These are phyloP conservation scores for Metopolophium dirhodum DNA, from an alignment of 1,140 invertebrate species.

Conservation along the genomic window DNA sequence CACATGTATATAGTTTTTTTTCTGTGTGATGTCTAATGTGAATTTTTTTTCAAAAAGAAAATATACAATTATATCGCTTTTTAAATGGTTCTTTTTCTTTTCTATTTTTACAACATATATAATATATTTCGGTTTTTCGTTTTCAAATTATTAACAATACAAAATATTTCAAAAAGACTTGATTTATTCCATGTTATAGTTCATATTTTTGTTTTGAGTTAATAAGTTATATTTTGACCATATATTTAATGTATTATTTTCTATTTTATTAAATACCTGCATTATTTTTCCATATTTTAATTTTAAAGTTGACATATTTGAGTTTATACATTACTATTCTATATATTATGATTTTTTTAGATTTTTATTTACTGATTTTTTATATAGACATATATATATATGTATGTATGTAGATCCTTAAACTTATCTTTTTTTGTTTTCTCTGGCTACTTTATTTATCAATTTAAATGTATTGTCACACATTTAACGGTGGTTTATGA, in stretches of 20 bases:
- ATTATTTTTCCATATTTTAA: slow-evolving; percentile 16
- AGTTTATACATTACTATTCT: slow-evolving; percentile 6
- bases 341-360: neutral
- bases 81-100: slow-evolving; percentile 48
- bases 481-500: too few relatives aligned
- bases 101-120: neutral
- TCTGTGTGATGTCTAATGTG: slow-evolving; percentile 57
- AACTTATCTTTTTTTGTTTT: neutral
- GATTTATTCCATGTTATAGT: slow-evolving; percentile 40
- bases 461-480: neutral
- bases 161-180: slow-evolving; percentile 38
- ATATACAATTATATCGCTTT: slow-evolving; percentile 57
- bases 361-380: neutral
- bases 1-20: slow-evolving; percentile 55
- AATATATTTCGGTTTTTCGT: slow-evolving; percentile 38
- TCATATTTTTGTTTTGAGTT: slow-evolving; percentile 30
- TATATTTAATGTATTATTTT: slow-evolving; percentile 11
- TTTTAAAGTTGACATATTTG: too few relatives aligned
- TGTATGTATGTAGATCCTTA: neutral
- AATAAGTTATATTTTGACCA: slow-evolving; percentile 24
- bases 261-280: neutral
- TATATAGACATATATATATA: neutral
- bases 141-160: slow-evolving; percentile 40
- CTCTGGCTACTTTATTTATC: neutral
- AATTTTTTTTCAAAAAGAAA: slow-evolving; percentile 56